Percentiles rank a stretch among this genome's conserved stretches.
These are phyloP conservation scores for Laticauda laticaudata DNA, from an alignment of 2,113 vertebrate genomes.

Conservation along the genomic window DNA sequence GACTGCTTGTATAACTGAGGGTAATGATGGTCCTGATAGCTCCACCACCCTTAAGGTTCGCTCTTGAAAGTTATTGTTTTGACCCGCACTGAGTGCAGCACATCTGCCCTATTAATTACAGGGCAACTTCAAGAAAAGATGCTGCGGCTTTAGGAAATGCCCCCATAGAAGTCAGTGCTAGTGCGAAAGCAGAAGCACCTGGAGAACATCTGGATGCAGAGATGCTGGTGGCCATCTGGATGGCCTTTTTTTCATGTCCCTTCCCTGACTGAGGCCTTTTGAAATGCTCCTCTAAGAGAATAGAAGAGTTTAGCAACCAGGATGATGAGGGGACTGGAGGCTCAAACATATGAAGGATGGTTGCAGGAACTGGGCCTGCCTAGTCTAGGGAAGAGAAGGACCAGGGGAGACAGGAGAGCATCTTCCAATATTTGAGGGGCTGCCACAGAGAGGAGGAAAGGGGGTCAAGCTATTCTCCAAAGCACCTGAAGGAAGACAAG, in stretches of 20 bases:
- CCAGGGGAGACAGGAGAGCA: too few relatives aligned
- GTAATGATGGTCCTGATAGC: not conserved
- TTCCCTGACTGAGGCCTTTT: not conserved
- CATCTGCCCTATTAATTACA: not conserved
- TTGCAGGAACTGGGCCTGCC: too few relatives aligned
- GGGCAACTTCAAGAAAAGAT: not conserved
- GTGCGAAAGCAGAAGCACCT: not conserved
- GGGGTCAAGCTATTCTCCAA: too few relatives aligned
- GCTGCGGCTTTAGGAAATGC: not conserved
- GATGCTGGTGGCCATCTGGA: not conserved
- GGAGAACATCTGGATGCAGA: not conserved
- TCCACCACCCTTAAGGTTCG: not conserved
- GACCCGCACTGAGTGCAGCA: not conserved
- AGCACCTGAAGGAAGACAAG: too few relatives aligned
- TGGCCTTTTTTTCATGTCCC: not conserved
- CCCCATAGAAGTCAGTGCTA: not conserved
- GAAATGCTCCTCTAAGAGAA: not conserved
- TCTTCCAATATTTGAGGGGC: too few relatives aligned
- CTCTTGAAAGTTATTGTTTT: not conserved
- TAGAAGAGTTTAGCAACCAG: not conserved
- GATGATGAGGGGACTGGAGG: too few relatives aligned
- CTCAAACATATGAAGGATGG: too few relatives aligned
- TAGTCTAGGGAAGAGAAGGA: too few relatives aligned
- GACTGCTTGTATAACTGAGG: not conserved
- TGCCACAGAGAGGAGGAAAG: too few relatives aligned